Conservation (phyloP, 2,113 vertebrate genomes). For the Brachyhypopomus occidentalis region DNA sequence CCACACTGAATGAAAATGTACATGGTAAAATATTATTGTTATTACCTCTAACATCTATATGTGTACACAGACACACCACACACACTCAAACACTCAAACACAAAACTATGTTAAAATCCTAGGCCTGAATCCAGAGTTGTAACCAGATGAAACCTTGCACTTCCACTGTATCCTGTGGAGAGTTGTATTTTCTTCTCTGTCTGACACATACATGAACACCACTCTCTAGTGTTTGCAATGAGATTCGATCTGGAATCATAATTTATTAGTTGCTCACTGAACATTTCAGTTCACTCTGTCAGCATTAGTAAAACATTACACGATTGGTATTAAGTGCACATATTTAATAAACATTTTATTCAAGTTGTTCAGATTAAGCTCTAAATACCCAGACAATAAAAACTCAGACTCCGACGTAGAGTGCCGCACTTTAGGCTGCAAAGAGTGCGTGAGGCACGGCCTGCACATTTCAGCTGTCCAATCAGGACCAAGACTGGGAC, state of each 20-base stretch:
- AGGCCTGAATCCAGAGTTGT: neutral
- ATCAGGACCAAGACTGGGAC: too few relatives aligned
- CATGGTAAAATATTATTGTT: neutral
- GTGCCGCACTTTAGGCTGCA: too few relatives aligned
- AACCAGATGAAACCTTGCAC: constrained; percentile 1
- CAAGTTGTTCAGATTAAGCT: neutral
- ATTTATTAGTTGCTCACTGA: neutral
- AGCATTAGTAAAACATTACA: neutral
- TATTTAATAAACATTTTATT: too few relatives aligned
- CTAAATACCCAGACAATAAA: neutral
- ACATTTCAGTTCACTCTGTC: neutral
- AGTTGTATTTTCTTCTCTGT: neutral
- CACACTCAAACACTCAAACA: neutral
- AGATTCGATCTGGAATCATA: neutral
- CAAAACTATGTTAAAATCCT: neutral
- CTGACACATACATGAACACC: neutral
- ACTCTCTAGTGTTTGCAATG: neutral
- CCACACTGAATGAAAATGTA: neutral
- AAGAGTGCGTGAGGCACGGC: too few relatives aligned
- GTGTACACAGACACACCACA: neutral
- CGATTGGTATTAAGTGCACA: too few relatives aligned
- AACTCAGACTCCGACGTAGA: too few relatives aligned
- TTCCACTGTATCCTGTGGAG: neutral
- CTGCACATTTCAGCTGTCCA: too few relatives aligned
- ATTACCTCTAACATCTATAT: neutral